Evolutionary conservation across 2,888 invertebrate genomes (phyloP).

Genomic region (Dicyrtomina minuta): DNA sequence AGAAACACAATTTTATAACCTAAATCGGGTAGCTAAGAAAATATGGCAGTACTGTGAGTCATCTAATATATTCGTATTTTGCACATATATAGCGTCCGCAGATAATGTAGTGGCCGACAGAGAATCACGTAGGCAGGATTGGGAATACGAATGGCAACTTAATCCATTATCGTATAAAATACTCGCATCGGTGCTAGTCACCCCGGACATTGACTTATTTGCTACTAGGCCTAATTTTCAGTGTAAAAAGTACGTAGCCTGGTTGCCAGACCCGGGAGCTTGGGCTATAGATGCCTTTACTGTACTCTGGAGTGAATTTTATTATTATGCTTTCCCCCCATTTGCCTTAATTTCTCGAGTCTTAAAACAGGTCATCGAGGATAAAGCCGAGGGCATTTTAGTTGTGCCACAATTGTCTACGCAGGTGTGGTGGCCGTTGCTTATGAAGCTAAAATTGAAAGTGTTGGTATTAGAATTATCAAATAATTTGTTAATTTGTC

Average conservation of each 20-base stretch:
- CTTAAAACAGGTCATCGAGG: slow-evolving; percentile 12
- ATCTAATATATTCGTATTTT: slow-evolving; percentile 16
- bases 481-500: not conserved
- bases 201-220: slow-evolving; percentile 1
- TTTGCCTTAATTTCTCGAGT: slow-evolving; percentile 1
- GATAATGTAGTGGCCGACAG: slow-evolving; percentile 14
- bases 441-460: not conserved
- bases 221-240: not conserved
- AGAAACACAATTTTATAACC: slow-evolving; percentile 1
- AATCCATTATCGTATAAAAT: not conserved
- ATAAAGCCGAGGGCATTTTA: slow-evolving; percentile 10
- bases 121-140: not conserved
- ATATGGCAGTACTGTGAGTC: slow-evolving; percentile 36
- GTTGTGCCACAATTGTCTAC: slow-evolving; percentile 14
- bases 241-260: not conserved
- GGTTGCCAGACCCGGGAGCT: slow-evolving; percentile 17
- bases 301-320: not conserved
- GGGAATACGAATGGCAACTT: slow-evolving; percentile 1
- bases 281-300: slow-evolving; percentile 8
- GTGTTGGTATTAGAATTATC: not conserved
- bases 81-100: slow-evolving; percentile 1
- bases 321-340: slow-evolving; percentile 24
- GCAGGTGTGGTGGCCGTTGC: slow-evolving; percentile 17
- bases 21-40: slow-evolving; percentile 12
- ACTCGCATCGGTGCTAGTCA: not conserved